A percentile compares a stretch with the other conserved stretches of the same genome.
These are phyloP conservation scores for Pollenia griseotomentosa DNA, from an alignment of 2,888 invertebrate species.

Conservation along the genomic window DNA sequence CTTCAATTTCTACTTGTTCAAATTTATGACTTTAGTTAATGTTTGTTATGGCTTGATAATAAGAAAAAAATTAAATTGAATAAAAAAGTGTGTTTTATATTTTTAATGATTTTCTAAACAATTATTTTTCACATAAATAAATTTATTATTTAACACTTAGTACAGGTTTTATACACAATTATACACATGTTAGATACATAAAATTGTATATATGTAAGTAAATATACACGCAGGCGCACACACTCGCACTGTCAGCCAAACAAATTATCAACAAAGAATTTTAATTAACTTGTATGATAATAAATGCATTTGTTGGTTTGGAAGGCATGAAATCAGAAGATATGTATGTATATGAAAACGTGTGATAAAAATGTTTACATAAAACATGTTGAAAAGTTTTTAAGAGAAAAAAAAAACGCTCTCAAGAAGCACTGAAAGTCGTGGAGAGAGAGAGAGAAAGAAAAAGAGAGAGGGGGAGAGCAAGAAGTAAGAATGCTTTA, in stretches of 20 bases:
- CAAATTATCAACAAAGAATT: slow-evolving; percentile 47
- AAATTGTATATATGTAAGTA: background rate
- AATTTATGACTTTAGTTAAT: slow-evolving; percentile 28
- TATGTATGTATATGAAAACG: background rate
- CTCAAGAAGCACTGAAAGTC: background rate
- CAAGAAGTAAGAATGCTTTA: too few species aligned
- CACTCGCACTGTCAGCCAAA: background rate
- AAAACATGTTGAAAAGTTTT: background rate
- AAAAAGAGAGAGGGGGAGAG: too few species aligned
- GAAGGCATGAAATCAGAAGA: slow-evolving; percentile 6
- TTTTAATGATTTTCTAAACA: slow-evolving; percentile 32
- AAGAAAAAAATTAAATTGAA: slow-evolving; percentile 13
- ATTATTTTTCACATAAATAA: slow-evolving; percentile 56
- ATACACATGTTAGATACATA: slow-evolving; percentile 31
- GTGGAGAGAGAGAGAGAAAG: too few species aligned
- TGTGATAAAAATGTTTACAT: background rate
- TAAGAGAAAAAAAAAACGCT: slow-evolving; percentile 1
- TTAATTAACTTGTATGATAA: slow-evolving; percentile 62
- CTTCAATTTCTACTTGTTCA: background rate
- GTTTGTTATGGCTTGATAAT: slow-evolving; percentile 7
- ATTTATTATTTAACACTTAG: slow-evolving; percentile 51
- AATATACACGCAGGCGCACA: slow-evolving; percentile 32
- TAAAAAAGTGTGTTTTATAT: background rate
- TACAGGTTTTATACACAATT: slow-evolving; percentile 43
- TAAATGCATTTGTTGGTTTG: slow-evolving; percentile 61